Evolutionary conservation across 2,797 vertebrate species (phyloP), one percentile per base, ranked within the genome.

Genomic region (Podarcis lilfordi): DNA sequence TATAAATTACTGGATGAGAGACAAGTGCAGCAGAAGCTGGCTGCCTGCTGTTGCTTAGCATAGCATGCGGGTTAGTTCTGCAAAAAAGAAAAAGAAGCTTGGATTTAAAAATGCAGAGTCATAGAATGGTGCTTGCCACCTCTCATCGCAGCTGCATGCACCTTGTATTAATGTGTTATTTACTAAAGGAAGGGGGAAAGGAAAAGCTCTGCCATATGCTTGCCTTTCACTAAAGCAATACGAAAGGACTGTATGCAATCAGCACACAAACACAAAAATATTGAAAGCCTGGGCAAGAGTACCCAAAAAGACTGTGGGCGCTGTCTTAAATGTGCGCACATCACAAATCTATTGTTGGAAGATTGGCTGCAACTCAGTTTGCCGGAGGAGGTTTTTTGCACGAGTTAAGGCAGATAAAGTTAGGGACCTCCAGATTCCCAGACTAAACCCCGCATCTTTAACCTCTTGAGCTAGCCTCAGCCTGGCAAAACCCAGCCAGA

Each of bases 1-100:
- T 79, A 37, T 92, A 69, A 87, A 93, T 91, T 84, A 93, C 92
- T 93, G 68, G 89, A 92, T 82, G 91, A 27, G 69, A 68, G 35
- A 3, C 0, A 0, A 72, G 43, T 72, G 40, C 76, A 19, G 5
- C 87, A 89, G 76, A 13, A 89, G 88, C 83, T 90, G 85, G 4
- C 27, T 77, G 19, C 78, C 76, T 2, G 69, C 40, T 90, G 83
- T 88, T 86, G 93, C 77, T 78, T 27, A 50, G 80, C 55, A 66
- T 10, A 10, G 66, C 72, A 19, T n/a, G 40, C 0, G 1, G 55
- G 82, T 81, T 88, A 27, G 71, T 82, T 45, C 29, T 80, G 86
- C 91, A 74, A 1, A 1, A 40, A 19, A 45, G 6, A 1, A 32
- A 84, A 4, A 59, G 0, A 8, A 59, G 78, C 78, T 59, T 32